Evolutionary conservation across 2,888 invertebrate species (phyloP).

Genomic region (Drosophila austrosaltans): DNA sequence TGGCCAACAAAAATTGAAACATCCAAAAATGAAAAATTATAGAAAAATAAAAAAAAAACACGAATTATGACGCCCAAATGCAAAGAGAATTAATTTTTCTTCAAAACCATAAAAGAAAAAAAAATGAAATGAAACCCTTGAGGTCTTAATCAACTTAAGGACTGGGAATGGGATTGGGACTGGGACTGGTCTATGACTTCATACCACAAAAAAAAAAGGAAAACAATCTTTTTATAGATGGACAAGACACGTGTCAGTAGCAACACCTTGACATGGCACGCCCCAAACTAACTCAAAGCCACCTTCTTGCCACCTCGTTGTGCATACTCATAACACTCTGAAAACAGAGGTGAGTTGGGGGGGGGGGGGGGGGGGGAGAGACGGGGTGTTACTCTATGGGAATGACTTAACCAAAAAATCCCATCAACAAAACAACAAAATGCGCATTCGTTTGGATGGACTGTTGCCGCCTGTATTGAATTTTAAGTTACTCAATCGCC

Average conservation of each 20-base stretch:
- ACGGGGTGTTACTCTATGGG: constrained; percentile 1
- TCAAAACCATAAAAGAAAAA: background rate
- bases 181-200: constrained; percentile 34
- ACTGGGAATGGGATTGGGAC: constrained; percentile 5
- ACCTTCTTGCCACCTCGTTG: background rate
- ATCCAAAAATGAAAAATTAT: constrained; percentile 39
- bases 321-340: background rate
- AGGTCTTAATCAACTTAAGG: constrained; percentile 21
- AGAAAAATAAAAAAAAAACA: background rate
- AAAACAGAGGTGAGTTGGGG: background rate
- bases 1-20: constrained; percentile 41
- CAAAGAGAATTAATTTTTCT: constrained; percentile 21
- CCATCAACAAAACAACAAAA: constrained; percentile 68
- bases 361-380: background rate
- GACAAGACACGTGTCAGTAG: constrained; percentile 36
- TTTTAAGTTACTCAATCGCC: constrained; percentile 33
- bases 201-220: constrained; percentile 20
- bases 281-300: constrained; percentile 14
- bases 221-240: constrained; percentile 22
- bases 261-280: constrained; percentile 51
- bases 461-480: constrained; percentile 67
- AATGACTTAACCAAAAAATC: constrained; percentile 74
- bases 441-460: constrained; percentile 50
- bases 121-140: constrained; percentile 9
- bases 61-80: constrained; percentile 12